These are phyloP conservation scores for Siphlonurus alternatus DNA, from an alignment of 2,888 invertebrate species.

Conservation along the genomic window DNA sequence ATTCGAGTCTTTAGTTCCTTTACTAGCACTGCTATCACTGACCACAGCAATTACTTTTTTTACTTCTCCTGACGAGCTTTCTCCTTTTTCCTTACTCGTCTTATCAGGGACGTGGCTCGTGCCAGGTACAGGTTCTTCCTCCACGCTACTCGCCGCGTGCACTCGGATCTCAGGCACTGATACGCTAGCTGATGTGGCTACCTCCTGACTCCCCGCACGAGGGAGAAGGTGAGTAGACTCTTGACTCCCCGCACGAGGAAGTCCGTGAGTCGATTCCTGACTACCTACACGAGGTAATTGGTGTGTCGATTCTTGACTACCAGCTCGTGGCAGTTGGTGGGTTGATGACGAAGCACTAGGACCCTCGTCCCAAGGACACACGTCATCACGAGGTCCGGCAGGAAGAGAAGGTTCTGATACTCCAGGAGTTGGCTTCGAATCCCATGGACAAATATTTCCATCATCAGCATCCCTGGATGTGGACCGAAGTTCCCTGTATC, in stretches of 20 bases:
- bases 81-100: conserved; percentile 4
- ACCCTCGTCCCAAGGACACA: conserved; percentile 37
- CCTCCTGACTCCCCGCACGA: conserved; percentile 20
- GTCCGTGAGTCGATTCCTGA: conserved; percentile 2
- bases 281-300: background rate
- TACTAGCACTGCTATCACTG: conserved; percentile 3
- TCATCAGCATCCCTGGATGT: conserved; percentile 22
- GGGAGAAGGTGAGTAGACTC: conserved; percentile 13
- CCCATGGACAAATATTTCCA: conserved; percentile 19
- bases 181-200: background rate
- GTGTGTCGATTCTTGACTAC: conserved; percentile 13
- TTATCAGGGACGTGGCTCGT: background rate
- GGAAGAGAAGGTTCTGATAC: conserved; percentile 9
- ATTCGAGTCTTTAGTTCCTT: conserved; percentile 4
- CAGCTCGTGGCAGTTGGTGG: conserved; percentile 28
- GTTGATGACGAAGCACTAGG: conserved; percentile 23
- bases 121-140: background rate
- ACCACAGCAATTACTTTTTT: background rate
- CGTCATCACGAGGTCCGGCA: conserved; percentile 24
- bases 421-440: conserved; percentile 13
- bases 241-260: conserved; percentile 16
- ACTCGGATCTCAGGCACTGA: background rate
- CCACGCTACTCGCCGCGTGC: conserved; percentile 6
- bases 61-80: background rate
- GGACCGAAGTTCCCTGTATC: conserved; percentile 12